phyloP scores from a whole-genome alignment of 2,797 vertebrate genomes.

The Pempheris klunzingeri region DNA sequence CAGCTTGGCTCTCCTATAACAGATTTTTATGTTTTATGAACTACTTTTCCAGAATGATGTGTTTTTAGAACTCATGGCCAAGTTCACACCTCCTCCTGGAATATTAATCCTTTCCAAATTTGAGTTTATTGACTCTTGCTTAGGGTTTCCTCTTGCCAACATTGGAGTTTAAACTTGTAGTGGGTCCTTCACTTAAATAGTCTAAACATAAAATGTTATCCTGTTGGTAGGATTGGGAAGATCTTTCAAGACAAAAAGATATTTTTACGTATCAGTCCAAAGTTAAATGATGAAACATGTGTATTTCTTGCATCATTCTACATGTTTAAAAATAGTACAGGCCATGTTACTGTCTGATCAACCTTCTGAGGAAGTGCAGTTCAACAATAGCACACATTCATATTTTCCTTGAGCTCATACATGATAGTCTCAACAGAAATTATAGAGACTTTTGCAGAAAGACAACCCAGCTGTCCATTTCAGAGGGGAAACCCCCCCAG shows the following conservation, averaged over 20 bases:
- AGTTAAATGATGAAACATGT: neutral
- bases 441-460: conserved; percentile 6
- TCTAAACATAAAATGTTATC: neutral
- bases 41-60: neutral
- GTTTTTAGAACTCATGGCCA: no score
- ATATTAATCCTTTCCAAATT: neutral
- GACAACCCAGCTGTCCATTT: neutral
- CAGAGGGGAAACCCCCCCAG: conserved; percentile 32
- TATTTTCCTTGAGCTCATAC: neutral
- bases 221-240: neutral
- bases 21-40: neutral
- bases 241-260: neutral
- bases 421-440: conserved; percentile 31
- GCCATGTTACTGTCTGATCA: neutral
- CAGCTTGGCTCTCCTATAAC: neutral
- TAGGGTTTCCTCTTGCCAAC: no score
- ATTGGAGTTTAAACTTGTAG: neutral
- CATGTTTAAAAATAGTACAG: neutral
- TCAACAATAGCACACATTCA: neutral
- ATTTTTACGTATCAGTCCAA: neutral
- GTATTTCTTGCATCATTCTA: neutral
- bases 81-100: neutral
- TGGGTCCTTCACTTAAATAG: neutral
- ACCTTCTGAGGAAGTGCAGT: neutral
- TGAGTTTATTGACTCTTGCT: neutral